phyloP scores from a whole-genome alignment of 2,888 invertebrate genomes.

The Caradrina kadenii region DNA sequence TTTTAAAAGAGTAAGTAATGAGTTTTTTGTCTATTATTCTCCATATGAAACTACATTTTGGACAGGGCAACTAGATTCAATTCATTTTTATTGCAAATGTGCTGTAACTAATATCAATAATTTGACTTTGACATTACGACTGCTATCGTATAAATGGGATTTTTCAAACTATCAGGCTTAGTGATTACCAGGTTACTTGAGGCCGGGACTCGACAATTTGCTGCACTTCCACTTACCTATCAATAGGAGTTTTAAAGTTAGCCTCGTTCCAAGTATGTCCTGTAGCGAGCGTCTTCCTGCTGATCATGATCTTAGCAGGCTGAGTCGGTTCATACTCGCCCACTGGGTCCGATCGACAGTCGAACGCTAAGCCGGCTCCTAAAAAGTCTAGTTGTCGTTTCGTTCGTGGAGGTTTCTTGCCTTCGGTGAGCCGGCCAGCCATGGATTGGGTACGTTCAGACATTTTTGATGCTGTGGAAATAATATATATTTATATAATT shows the following conservation, averaged over 20 bases:
- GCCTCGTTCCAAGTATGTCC: conserved; percentile 88
- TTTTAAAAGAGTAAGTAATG: too few relatives aligned
- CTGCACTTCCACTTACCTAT: conserved; percentile 72
- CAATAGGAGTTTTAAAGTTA: conserved; percentile 87
- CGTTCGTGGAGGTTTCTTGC: conserved; percentile 77
- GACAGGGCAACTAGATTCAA: too few relatives aligned
- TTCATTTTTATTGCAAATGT: too few relatives aligned
- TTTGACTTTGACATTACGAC: too few relatives aligned
- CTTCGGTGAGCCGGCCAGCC: conserved; percentile 76
- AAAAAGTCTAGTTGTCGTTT: conserved; percentile 85
- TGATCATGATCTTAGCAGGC: conserved; percentile 88
- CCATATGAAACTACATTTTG: too few relatives aligned
- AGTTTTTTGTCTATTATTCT: too few relatives aligned
- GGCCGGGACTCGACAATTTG: too few relatives aligned
- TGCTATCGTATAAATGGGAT: too few relatives aligned
- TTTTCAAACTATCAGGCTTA: too few relatives aligned
- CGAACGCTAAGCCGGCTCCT: conserved; percentile 80
- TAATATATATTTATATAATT: background rate
- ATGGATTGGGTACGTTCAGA: conserved; percentile 82
- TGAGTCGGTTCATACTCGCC: conserved; percentile 83
- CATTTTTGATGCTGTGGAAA: conserved; percentile 77
- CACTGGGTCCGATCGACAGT: conserved; percentile 69
- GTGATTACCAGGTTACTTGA: too few relatives aligned
- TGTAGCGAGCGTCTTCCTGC: conserved; percentile 85
- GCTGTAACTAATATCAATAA: too few relatives aligned